phyloP scores from a whole-genome alignment of 2,113 vertebrate species.

The Colossoma macropomum region DNA sequence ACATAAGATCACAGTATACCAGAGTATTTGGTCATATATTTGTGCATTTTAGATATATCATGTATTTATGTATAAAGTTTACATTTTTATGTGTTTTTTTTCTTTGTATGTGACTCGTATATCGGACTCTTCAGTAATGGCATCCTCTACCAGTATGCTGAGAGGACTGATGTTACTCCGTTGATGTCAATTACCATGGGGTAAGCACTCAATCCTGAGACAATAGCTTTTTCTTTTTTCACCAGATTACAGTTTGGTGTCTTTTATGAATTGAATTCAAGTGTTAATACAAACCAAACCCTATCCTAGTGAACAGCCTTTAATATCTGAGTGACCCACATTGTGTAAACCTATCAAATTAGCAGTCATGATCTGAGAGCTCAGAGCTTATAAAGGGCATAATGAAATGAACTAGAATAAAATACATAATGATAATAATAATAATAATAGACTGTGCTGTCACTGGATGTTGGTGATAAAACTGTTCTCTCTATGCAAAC shows the following conservation, averaged over 20 bases:
- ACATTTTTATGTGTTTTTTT: background rate
- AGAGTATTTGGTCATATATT: no score
- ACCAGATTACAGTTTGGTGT: no score
- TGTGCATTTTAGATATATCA: background rate
- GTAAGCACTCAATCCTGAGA: slow-evolving; percentile 73
- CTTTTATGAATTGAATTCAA: no score
- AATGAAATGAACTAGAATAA: background rate
- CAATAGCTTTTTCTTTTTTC: background rate
- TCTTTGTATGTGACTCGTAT: background rate
- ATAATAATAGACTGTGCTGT: no score
- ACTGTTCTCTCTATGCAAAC: no score
- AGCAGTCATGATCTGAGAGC: background rate
- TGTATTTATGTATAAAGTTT: no score
- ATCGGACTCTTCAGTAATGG: slow-evolving; percentile 80
- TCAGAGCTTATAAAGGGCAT: background rate
- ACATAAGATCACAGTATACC: no score
- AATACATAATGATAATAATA: no score
- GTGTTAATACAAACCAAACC: background rate
- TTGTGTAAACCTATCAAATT: background rate
- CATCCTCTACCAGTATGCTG: slow-evolving; percentile 90
- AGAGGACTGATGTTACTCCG: slow-evolving; percentile 86
- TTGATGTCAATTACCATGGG: slow-evolving; percentile 94
- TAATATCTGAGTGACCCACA: background rate
- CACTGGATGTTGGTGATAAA: no score
- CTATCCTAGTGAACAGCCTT: background rate